Conservation (phyloP, 2,113 vertebrate species). For the Oostethus manadensis region DNA sequence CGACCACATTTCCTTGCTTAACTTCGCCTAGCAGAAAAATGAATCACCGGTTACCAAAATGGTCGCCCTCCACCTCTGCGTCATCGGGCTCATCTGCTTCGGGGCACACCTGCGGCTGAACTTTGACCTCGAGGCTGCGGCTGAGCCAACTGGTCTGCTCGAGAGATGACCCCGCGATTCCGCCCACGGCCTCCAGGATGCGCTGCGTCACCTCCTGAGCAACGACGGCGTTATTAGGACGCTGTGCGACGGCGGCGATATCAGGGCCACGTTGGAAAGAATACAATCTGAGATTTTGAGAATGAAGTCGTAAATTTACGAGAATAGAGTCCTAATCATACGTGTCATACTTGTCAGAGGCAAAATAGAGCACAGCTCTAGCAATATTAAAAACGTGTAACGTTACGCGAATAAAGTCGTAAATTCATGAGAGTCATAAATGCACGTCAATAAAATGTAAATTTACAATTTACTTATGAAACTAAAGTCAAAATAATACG, state of each 20-base stretch:
- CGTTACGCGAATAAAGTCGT: no score
- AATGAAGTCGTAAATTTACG: no score
- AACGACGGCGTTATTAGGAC: background rate
- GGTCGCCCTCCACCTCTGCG: slow-evolving; percentile 67
- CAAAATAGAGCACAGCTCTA: no score
- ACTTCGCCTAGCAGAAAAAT: background rate
- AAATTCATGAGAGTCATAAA: no score
- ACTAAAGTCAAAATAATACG: no score
- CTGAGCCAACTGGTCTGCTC: slow-evolving; percentile 98
- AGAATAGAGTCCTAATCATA: no score
- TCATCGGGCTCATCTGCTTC: slow-evolving; percentile 76
- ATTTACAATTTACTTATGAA: no score
- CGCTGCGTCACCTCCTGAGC: slow-evolving; percentile 89
- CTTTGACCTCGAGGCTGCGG: slow-evolving; percentile 94
- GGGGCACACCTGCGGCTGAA: slow-evolving; percentile 84
- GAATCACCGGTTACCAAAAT: slow-evolving; percentile 65
- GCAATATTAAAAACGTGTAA: no score
- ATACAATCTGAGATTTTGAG: no score
- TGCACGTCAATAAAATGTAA: no score
- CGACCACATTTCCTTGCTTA: background rate
- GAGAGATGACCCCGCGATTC: slow-evolving; percentile 88
- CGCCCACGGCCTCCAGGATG: slow-evolving; percentile 88
- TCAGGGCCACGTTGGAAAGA: no score
- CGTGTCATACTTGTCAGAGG: no score
- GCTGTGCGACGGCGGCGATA: background rate